Base-by-base conservation (phyloP, 2,888 invertebrate genomes). In the Sarcophaga subvicina region DNA sequence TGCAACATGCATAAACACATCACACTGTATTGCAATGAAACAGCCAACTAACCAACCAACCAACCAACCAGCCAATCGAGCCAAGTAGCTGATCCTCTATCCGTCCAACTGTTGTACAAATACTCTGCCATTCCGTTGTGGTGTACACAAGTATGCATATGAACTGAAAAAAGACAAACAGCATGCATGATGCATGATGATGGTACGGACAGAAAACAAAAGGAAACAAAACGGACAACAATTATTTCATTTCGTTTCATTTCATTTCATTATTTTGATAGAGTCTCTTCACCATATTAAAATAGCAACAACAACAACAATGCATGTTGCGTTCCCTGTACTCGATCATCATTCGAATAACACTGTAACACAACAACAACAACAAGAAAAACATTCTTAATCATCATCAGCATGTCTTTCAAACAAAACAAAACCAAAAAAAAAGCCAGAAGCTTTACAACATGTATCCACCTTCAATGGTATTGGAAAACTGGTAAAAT, bases 261-360 rank as follows among this genome's bases (percentile, higher is more conserved):
- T 54, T 37, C 80, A 79, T 80, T 80, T 80, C 76, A 80, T 80
- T 80, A 83, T 83, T 80, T 83, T 86, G 79, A 82, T 80, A 79
- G 67, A 75, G 78, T 80, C 77, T 54, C 17, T 73, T 54, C 17
- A 70, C 67, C 73, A 78, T 83, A 69, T 45, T 20, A 62, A 25
- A 85, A 73, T 37, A 37, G 37, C n/a, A 69, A 75, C 62, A 67
- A 59, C 59, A 72, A 73, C 59, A 27, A 79, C 62, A 66, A 66
- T 64, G 80, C 80, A 86, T 86, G 83, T 86, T 80, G 86, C 83
- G 83, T 77, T 86, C 83, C 80, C 72, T 73, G 80, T 80, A 86
- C 80, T 83, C 73, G 83, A 86, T 83, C 83, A 86, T 80, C 71
- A 76, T n/a, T 4, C 22, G 70, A 47, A 59, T 45, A 64, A 22